Evolutionary conservation across 2,797 vertebrate species (phyloP), one percentile per base, ranked within the genome.

Genomic region (Cheirogaleus major): DNA sequence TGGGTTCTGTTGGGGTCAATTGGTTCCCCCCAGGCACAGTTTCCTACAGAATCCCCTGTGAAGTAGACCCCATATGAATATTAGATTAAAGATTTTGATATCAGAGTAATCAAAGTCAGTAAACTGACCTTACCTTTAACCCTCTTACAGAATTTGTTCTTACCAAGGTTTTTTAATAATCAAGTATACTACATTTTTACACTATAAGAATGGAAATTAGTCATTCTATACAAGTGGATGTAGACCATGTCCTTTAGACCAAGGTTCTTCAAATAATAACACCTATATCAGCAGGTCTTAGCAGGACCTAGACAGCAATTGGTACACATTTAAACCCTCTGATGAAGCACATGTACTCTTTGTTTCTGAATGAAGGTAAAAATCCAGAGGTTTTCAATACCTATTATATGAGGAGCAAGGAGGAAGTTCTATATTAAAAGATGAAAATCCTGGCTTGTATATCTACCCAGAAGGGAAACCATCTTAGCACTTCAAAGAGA

Each of bases 401-500:
- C 13, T 67, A 50, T 67, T 85, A 67, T 57, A 41, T 67, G 72
- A 89, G 41, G 7, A 92, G 14, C 30, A 97, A 82, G 17, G 27
- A n/a, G 7, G 7, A 95, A 63, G 8, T 65, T 94, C 52, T 73
- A 20, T 67, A 93, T 23, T 73, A 50, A 91, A n/a, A 93, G 83
- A 78, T 73, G 86, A 94, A 95, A 94, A 93, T 59, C 22, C 18
- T 82, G 65, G 17, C 41, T 96, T 95, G 57, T 91, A 83, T 78
- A 93, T 92, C 91, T n/a, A 94, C 57, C 45, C 57, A 80, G 95
- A 96, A 86, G 82, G 80, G 79, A 95, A 85, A 86, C 43, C 95
- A 89, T 92, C n/a, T 88, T 81, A 81, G n/a, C n/a, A 86, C 50
- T 93, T 95, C 85, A 95, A 96, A 94, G 59, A 96, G 86, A 89